phyloP scores from a whole-genome alignment of 2,113 vertebrate genomes.

The Pholis gunnellus region DNA sequence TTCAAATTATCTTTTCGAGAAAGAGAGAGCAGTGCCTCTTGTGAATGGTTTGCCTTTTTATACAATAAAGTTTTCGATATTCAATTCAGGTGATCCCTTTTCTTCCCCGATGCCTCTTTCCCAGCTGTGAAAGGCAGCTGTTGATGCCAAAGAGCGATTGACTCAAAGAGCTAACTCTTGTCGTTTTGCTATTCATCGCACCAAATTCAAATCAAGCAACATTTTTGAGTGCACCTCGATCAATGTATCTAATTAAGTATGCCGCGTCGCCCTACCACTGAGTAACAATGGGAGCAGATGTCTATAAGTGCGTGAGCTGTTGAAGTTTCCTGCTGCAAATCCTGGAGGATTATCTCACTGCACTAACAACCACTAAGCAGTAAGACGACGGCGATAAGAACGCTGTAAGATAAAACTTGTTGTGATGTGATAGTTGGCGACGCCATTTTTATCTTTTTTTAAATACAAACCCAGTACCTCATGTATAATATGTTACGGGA shows the following conservation, averaged over 20 bases:
- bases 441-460: neutral
- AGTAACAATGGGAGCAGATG: conserved; percentile 16
- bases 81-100: conserved; percentile 16
- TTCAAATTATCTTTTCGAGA: neutral
- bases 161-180: conserved; percentile 21
- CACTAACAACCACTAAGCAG: conserved; percentile 12
- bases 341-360: conserved; percentile 7
- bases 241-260: conserved; percentile 7
- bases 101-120: conserved; percentile 9
- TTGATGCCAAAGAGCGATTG: conserved; percentile 1
- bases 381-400: conserved; percentile 1
- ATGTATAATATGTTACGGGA: neutral
- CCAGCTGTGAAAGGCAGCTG: conserved; percentile 8
- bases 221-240: conserved; percentile 9
- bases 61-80: neutral
- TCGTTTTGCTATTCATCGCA: neutral
- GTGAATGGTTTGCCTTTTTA: conserved; percentile 7
- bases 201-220: conserved; percentile 12
- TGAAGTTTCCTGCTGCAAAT: conserved; percentile 21
- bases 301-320: neutral
- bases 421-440: conserved; percentile 4
- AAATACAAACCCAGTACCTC: neutral
- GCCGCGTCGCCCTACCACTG: neutral
- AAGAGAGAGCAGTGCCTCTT: neutral
- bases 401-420: neutral